Percentiles rank a stretch among this genome's conserved stretches.
Evolutionary conservation across 2,888 invertebrate genomes (phyloP).

Genomic region (Eilema sororculum): DNA sequence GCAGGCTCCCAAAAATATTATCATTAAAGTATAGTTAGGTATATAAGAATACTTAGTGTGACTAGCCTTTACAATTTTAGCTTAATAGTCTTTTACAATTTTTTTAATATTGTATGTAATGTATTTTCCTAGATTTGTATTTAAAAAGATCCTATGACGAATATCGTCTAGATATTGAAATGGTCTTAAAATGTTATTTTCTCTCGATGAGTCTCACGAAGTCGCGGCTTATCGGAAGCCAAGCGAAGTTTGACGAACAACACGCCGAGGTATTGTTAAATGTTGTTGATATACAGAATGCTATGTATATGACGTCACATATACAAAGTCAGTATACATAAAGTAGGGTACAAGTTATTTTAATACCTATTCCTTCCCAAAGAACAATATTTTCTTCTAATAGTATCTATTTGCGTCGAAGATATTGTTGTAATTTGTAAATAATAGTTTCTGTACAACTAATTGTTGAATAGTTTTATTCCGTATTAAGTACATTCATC

Average conservation of each 20-base stretch:
- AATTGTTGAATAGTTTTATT: conserved; percentile 41
- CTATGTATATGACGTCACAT: not conserved
- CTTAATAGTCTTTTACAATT: conserved; percentile 54
- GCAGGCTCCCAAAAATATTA: too few relatives aligned
- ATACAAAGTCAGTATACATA: conserved; percentile 12
- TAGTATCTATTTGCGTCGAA: conserved; percentile 31
- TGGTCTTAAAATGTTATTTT: conserved; percentile 46
- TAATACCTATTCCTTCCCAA: conserved; percentile 42
- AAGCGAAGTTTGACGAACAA: conserved; percentile 14
- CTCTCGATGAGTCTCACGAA: conserved; percentile 15
- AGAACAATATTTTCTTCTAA: conserved; percentile 42
- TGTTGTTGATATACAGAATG: not conserved
- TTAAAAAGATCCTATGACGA: conserved; percentile 29
- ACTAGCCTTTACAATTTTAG: conserved; percentile 59
- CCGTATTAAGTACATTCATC: conserved; percentile 32
- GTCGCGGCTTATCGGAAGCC: conserved; percentile 13
- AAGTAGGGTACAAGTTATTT: conserved; percentile 21
- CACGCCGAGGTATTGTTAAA: conserved; percentile 7
- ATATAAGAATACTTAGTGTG: conserved; percentile 55
- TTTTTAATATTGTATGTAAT: conserved; percentile 54
- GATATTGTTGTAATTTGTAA: conserved; percentile 37
- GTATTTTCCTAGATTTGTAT: conserved; percentile 57
- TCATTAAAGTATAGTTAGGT: conserved; percentile 32
- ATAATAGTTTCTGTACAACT: conserved; percentile 34
- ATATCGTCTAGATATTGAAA: conserved; percentile 46